These are phyloP conservation scores for Xerus inauris DNA, from an alignment of 2,113 vertebrate species.

Conservation along the genomic window DNA sequence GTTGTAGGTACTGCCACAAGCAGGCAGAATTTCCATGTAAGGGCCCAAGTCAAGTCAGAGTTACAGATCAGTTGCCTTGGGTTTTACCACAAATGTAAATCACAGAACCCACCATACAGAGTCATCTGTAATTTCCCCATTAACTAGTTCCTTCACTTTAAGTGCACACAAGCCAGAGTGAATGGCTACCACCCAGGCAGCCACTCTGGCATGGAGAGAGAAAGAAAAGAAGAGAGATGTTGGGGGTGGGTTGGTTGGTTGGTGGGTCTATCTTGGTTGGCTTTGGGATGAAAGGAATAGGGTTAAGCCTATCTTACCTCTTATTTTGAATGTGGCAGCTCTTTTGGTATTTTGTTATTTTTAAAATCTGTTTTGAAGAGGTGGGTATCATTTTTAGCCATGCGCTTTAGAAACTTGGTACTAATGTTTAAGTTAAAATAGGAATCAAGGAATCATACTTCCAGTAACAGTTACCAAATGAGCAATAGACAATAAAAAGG, in stretches of 20 bases:
- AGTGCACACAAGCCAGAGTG: slow-evolving; percentile 35
- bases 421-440: slow-evolving; percentile 61
- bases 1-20: slow-evolving; percentile 63
- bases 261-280: not conserved
- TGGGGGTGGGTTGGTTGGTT: not conserved
- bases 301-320: not conserved
- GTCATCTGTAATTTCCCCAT: slow-evolving; percentile 72
- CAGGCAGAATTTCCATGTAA: slow-evolving; percentile 73
- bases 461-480: slow-evolving; percentile 30
- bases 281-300: slow-evolving; percentile 24
- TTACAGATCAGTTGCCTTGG: slow-evolving; percentile 65
- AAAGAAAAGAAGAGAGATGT: not conserved
- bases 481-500: slow-evolving; percentile 60
- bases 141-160: slow-evolving; percentile 52
- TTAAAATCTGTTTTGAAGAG: not conserved
- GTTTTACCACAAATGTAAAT: slow-evolving; percentile 75
- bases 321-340: slow-evolving; percentile 43
- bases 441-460: slow-evolving; percentile 45
- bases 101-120: slow-evolving; percentile 62
- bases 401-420: slow-evolving; percentile 55
- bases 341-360: slow-evolving; percentile 54
- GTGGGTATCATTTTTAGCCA: slow-evolving; percentile 55
- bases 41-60: slow-evolving; percentile 71
- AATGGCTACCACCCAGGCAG: slow-evolving; percentile 63
- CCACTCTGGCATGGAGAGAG: not conserved